Percentiles rank a stretch among this genome's conserved stretches.
phyloP scores from a whole-genome alignment of 1,140 invertebrate species.

The Aethina tumida region DNA sequence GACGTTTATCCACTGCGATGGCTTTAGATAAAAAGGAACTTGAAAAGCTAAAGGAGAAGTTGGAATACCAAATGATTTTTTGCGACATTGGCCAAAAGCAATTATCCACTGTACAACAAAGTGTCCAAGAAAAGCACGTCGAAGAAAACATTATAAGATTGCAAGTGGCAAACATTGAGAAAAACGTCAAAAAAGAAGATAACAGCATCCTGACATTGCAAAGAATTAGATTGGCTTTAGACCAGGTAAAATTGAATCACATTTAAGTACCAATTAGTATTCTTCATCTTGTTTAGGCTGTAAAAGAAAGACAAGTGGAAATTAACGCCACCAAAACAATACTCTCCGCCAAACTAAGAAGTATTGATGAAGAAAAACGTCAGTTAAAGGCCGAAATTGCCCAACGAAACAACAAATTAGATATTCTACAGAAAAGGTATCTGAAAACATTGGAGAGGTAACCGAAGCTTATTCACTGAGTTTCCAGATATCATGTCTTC shows the following conservation, averaged over 20 bases:
- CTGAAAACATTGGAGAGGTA: slow-evolving; percentile 15
- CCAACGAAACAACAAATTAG: slow-evolving; percentile 45
- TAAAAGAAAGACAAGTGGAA: slow-evolving; percentile 52
- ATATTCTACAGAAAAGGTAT: slow-evolving; percentile 46
- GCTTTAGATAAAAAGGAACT: slow-evolving; percentile 34
- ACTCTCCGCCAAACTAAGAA: slow-evolving; percentile 44
- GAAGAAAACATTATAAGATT: slow-evolving; percentile 52
- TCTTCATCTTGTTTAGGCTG: slow-evolving; percentile 39
- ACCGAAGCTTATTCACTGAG: background rate
- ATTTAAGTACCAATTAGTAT: background rate
- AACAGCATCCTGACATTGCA: slow-evolving; percentile 48
- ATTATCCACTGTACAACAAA: slow-evolving; percentile 34
- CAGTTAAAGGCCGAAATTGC: slow-evolving; percentile 44
- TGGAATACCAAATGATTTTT: slow-evolving; percentile 33
- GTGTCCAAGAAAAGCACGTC: slow-evolving; percentile 45
- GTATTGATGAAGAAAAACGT: slow-evolving; percentile 45
- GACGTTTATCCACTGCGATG: slow-evolving; percentile 35
- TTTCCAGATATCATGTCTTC: slow-evolving; percentile 9
- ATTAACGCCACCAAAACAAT: slow-evolving; percentile 49
- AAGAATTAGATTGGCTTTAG: slow-evolving; percentile 46
- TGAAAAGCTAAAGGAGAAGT: slow-evolving; percentile 25
- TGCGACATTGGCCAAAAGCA: slow-evolving; percentile 47
- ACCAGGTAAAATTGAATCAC: slow-evolving; percentile 30
- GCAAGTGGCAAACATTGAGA: slow-evolving; percentile 44
- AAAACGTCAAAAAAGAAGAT: slow-evolving; percentile 43